These are phyloP conservation scores for Spinibarbus caldwelli DNA, from an alignment of 2,797 vertebrate species.

Conservation along the genomic window DNA sequence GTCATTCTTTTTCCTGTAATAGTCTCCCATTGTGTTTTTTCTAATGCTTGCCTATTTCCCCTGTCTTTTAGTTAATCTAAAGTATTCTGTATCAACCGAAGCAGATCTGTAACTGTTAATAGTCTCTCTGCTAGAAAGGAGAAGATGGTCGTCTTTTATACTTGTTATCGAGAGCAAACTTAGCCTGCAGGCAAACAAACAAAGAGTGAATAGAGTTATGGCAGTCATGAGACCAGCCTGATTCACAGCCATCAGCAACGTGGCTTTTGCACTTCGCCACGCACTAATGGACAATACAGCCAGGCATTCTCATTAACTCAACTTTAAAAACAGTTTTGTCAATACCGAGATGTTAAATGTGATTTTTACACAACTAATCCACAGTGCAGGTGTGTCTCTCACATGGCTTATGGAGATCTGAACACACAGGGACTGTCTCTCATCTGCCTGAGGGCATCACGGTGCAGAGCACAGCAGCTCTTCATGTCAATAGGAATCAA, in stretches of 20 bases:
- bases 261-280: constrained; percentile 36
- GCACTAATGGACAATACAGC: constrained; percentile 12
- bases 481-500: constrained; percentile 8
- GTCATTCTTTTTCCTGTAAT: not conserved
- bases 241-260: constrained; percentile 57
- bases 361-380: not conserved
- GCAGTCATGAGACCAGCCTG: constrained; percentile 74
- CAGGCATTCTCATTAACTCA: not conserved
- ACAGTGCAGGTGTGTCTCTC: not conserved
- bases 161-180: constrained; percentile 56
- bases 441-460: not conserved
- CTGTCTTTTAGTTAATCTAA: not conserved
- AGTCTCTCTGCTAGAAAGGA: constrained; percentile 39
- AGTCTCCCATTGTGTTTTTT: not conserved
- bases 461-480: not conserved
- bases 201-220: constrained; percentile 56
- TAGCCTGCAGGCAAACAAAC: constrained; percentile 59
- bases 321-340: not conserved
- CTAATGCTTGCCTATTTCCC: not conserved
- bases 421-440: not conserved
- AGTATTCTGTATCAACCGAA: not conserved
- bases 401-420: not conserved
- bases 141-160: constrained; percentile 68
- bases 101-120: constrained; percentile 37
- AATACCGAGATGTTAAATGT: not conserved